phyloP scores from a whole-genome alignment of 2,888 invertebrate genomes.

The Eupithecia vulgata region DNA sequence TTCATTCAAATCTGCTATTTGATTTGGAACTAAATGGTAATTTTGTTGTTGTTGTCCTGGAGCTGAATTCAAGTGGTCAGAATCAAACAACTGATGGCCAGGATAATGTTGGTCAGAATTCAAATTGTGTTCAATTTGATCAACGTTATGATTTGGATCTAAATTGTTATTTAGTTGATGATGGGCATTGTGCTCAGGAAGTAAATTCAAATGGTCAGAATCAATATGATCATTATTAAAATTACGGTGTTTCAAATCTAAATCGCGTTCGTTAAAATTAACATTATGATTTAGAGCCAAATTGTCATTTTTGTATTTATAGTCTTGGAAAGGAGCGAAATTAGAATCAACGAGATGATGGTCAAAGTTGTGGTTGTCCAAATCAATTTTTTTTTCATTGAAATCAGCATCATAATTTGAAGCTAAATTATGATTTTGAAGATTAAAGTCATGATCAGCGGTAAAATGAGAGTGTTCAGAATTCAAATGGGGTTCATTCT shows the following conservation, averaged over 20 bases:
- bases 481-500: background rate
- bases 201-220: background rate
- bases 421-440: background rate
- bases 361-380: background rate
- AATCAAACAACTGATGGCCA: background rate
- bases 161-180: background rate
- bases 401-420: background rate
- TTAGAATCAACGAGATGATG: background rate
- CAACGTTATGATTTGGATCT: background rate
- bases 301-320: background rate
- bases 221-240: background rate
- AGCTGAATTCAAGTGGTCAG: background rate
- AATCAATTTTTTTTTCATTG: background rate
- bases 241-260: background rate
- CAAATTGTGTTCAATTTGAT: background rate
- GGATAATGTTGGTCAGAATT: background rate
- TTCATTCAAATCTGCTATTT: background rate
- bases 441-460: background rate
- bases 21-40: background rate
- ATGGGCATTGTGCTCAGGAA: background rate
- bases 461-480: background rate
- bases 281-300: background rate
- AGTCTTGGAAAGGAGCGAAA: background rate
- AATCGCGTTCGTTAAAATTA: background rate
- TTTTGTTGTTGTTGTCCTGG: background rate